phyloP scores from a whole-genome alignment of 1,140 invertebrate species.

The Bombus waltoni region DNA sequence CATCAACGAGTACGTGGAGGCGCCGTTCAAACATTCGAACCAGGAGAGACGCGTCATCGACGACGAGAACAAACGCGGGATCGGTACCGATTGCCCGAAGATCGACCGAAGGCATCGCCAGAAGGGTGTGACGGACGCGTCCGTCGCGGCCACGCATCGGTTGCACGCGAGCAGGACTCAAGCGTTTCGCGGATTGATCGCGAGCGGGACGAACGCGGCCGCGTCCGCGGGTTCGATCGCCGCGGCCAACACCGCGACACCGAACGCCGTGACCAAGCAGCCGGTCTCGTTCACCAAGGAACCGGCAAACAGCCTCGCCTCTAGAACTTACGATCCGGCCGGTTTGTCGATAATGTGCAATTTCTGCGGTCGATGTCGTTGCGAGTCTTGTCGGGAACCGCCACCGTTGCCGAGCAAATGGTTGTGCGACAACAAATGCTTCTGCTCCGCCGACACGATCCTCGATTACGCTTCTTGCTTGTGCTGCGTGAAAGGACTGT shows the following conservation, averaged over 20 bases:
- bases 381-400: constrained; percentile 93
- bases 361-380: constrained; percentile 92
- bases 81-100: constrained; percentile 69
- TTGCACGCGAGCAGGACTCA: constrained; percentile 69
- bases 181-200: constrained; percentile 53
- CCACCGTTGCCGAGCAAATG: constrained; percentile 92
- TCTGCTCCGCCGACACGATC: constrained; percentile 92
- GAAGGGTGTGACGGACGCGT: constrained; percentile 48
- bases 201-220: constrained; percentile 30
- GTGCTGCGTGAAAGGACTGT: constrained; percentile 95
- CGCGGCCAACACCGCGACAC: constrained; percentile 51
- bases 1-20: constrained; percentile 93
- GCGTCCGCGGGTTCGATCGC: constrained; percentile 71
- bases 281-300: constrained; percentile 85
- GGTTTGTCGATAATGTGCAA: constrained; percentile 90
- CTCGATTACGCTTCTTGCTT: constrained; percentile 95
- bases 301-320: constrained; percentile 73
- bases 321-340: constrained; percentile 70
- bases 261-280: constrained; percentile 83
- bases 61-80: constrained; percentile 37
- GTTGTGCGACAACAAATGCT: constrained; percentile 93
- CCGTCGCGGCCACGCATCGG: constrained; percentile 62
- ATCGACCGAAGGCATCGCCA: constrained; percentile 71
- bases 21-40: constrained; percentile 84
- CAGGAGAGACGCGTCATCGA: constrained; percentile 58